Conservation (phyloP, 2,888 invertebrate genomes). For the Pandemis corylana region DNA sequence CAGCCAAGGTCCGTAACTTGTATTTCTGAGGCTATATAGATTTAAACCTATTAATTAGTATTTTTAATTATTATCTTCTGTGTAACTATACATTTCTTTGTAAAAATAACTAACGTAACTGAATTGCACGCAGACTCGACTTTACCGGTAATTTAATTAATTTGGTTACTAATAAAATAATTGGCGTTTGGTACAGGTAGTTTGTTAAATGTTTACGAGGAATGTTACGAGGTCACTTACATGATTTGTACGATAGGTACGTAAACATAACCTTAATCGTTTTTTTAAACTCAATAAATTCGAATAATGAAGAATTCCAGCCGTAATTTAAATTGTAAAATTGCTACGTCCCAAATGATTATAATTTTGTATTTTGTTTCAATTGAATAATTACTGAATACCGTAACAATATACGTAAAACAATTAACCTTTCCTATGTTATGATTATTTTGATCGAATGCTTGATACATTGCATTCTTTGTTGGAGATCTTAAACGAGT, state of each 20-base stretch:
- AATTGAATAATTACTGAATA: too few relatives aligned
- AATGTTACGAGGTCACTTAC: not conserved
- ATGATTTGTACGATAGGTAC: not conserved
- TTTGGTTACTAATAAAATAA: not conserved
- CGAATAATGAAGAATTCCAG: too few relatives aligned
- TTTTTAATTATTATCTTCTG: not conserved
- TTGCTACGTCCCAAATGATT: too few relatives aligned
- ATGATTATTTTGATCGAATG: not conserved
- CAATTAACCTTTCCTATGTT: not conserved
- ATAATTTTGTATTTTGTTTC: too few relatives aligned
- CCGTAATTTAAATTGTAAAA: too few relatives aligned
- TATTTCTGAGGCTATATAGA: slow-evolving; percentile 6
- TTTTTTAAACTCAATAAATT: not conserved
- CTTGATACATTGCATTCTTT: not conserved
- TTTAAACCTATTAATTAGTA: not conserved
- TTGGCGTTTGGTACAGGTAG: not conserved
- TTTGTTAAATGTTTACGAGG: not conserved
- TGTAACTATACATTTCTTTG: not conserved
- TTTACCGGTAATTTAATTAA: not conserved
- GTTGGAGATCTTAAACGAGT: not conserved
- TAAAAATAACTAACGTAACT: not conserved
- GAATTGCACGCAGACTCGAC: not conserved
- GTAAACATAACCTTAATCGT: not conserved
- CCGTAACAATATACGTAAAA: not conserved
- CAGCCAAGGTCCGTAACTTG: slow-evolving; percentile 16